Conservation (phyloP, 2,888 invertebrate species). For the Orchesella flavescens region DNA sequence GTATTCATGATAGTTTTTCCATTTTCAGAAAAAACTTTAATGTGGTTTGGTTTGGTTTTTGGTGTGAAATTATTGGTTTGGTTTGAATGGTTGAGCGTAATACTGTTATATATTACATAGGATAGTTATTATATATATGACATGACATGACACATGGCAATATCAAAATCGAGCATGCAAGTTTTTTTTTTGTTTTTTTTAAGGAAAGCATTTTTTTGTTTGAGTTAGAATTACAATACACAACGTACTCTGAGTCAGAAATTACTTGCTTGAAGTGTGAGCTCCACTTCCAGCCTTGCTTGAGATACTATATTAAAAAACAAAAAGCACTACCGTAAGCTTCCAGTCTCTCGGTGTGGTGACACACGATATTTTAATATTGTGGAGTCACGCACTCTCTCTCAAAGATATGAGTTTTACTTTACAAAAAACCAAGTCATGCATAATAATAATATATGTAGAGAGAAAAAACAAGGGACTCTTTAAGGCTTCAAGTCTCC, state of each 20-base stretch:
- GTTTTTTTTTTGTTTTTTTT: slow-evolving; percentile 34
- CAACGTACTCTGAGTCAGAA: slow-evolving; percentile 75
- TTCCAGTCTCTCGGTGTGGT: slow-evolving; percentile 67
- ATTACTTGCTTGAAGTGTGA: slow-evolving; percentile 97
- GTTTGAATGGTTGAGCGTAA: not conserved
- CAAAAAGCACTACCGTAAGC: slow-evolving; percentile 71
- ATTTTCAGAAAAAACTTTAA: slow-evolving; percentile 24
- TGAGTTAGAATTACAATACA: slow-evolving; percentile 65
- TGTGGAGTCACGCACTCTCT: slow-evolving; percentile 61
- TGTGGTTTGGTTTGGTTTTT: slow-evolving; percentile 2
- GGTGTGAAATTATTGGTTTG: slow-evolving; percentile 9
- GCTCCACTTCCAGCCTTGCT: slow-evolving; percentile 93
- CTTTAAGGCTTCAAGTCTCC: slow-evolving; percentile 44
- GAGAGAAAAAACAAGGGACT: slow-evolving; percentile 59
- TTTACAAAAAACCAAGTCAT: slow-evolving; percentile 61
- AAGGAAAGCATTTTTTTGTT: slow-evolving; percentile 53
- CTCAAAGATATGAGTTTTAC: slow-evolving; percentile 58
- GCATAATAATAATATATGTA: slow-evolving; percentile 54
- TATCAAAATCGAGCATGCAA: slow-evolving; percentile 30
- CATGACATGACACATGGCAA: not conserved
- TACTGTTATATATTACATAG: no score
- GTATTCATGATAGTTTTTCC: no score
- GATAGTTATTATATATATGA: not conserved
- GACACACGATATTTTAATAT: slow-evolving; percentile 51
- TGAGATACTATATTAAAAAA: slow-evolving; percentile 73